Evolutionary conservation across 2,888 invertebrate species (phyloP).

Genomic region (Plutella xylostella): DNA sequence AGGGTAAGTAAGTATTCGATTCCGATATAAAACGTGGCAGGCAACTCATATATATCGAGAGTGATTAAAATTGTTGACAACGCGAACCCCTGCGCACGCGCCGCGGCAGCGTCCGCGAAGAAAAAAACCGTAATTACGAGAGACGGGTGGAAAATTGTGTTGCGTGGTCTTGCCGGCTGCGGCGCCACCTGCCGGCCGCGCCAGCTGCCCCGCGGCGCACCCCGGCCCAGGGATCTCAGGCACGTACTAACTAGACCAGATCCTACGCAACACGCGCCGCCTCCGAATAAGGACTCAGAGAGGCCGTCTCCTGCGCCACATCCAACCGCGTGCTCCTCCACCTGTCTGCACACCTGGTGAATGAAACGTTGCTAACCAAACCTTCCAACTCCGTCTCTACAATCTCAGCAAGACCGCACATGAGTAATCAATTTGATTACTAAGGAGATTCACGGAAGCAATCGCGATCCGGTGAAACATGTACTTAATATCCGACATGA

Average conservation of each 20-base stretch:
- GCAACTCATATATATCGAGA: neutral
- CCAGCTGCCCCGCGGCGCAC: conserved; percentile 22
- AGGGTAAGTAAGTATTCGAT: no score
- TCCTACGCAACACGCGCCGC: no score
- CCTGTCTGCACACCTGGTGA: no score
- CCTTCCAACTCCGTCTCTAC: no score
- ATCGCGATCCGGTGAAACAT: conserved; percentile 60
- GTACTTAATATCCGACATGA: conserved; percentile 43
- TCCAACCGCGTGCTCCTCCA: no score
- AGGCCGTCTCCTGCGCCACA: no score
- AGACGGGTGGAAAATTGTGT: conserved; percentile 43
- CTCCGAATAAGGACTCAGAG: no score
- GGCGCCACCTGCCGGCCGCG: conserved; percentile 44
- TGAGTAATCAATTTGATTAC: conserved; percentile 20
- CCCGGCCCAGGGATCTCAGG: no score
- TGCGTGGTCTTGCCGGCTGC: conserved; percentile 49
- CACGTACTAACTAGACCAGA: no score
- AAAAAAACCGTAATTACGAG: conserved; percentile 29
- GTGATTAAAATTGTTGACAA: neutral
- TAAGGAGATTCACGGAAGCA: conserved; percentile 44
- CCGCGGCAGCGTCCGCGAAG: neutral
- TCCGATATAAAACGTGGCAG: neutral
- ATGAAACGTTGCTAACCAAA: no score
- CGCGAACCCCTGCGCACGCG: neutral
- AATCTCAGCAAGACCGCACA: no score